phyloP scores from a whole-genome alignment of 2,888 invertebrate genomes.

The Carpatolechia fugitivella region DNA sequence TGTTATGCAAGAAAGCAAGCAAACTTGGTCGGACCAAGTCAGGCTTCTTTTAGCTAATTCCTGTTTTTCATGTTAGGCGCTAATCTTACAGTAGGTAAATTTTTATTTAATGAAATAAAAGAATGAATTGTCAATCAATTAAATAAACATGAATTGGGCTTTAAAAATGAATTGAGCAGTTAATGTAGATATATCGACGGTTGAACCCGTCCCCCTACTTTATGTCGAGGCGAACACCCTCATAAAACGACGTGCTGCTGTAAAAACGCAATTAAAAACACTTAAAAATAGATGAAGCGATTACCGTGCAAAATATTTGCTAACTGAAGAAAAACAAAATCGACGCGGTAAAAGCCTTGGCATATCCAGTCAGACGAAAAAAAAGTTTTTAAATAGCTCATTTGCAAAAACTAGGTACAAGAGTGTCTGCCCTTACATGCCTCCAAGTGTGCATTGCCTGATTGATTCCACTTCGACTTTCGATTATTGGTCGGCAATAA shows the following conservation, averaged over 20 bases:
- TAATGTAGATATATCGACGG: constrained; percentile 33
- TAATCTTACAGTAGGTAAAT: too few relatives aligned
- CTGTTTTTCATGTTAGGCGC: neutral
- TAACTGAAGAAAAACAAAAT: constrained; percentile 33
- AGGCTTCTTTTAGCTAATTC: neutral
- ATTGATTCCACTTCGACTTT: constrained; percentile 44
- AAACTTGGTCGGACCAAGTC: neutral
- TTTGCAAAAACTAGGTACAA: constrained; percentile 22
- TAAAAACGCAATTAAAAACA: constrained; percentile 62
- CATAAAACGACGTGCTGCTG: constrained; percentile 45
- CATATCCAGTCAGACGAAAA: constrained; percentile 32
- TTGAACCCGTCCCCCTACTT: constrained; percentile 28
- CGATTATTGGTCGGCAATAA: constrained; percentile 42
- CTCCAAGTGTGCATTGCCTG: constrained; percentile 31
- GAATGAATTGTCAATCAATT: constrained; percentile 26
- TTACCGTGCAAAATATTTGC: constrained; percentile 42
- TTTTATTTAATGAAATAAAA: too few relatives aligned
- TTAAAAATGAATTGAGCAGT: constrained; percentile 37
- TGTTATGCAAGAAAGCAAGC: neutral
- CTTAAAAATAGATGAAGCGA: constrained; percentile 62
- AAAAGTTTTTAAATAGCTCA: constrained; percentile 17
- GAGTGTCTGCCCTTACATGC: constrained; percentile 32
- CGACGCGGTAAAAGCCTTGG: constrained; percentile 36
- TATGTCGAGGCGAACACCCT: constrained; percentile 28
- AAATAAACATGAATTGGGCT: constrained; percentile 31